Evolutionary conservation across 2,888 invertebrate genomes (phyloP).

Genomic region (Napeogenes sylphis): DNA sequence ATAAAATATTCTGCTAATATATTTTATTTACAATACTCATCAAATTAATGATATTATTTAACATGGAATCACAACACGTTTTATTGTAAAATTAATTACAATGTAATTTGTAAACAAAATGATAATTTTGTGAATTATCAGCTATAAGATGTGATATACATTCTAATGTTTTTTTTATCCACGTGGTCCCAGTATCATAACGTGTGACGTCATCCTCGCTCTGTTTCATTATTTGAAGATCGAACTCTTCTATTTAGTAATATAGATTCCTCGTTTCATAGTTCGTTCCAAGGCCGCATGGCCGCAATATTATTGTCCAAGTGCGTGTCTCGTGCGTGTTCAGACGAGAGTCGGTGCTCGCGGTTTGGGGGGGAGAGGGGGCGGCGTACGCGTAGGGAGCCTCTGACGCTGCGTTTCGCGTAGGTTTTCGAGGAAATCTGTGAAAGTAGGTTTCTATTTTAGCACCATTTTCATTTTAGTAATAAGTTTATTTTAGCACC

Average conservation of each 20-base stretch:
- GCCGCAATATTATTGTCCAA: not conserved
- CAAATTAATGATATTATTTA: not conserved
- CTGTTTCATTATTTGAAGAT: too few relatives aligned
- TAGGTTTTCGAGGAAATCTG: conserved; percentile 68
- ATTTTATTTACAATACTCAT: not conserved
- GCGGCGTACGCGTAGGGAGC: conserved; percentile 52
- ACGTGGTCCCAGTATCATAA: too few relatives aligned
- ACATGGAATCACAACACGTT: not conserved
- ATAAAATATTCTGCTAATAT: not conserved
- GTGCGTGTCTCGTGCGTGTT: conserved; percentile 20
- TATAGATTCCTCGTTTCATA: not conserved
- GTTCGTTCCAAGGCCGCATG: not conserved
- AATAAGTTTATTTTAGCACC: too few relatives aligned
- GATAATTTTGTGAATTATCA: too few relatives aligned
- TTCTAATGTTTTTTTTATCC: too few relatives aligned
- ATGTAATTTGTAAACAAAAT: too few relatives aligned
- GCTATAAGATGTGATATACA: too few relatives aligned
- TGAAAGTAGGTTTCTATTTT: not conserved
- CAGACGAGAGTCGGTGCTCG: conserved; percentile 55
- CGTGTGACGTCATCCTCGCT: too few relatives aligned
- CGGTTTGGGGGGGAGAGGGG: conserved; percentile 64
- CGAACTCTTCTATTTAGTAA: too few relatives aligned
- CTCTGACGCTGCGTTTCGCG: conserved; percentile 61
- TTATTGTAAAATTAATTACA: too few relatives aligned
- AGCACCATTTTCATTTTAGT: not conserved